These are phyloP conservation scores for Vipera latastei DNA, from an alignment of 2,797 vertebrate genomes.

Conservation along the genomic window DNA sequence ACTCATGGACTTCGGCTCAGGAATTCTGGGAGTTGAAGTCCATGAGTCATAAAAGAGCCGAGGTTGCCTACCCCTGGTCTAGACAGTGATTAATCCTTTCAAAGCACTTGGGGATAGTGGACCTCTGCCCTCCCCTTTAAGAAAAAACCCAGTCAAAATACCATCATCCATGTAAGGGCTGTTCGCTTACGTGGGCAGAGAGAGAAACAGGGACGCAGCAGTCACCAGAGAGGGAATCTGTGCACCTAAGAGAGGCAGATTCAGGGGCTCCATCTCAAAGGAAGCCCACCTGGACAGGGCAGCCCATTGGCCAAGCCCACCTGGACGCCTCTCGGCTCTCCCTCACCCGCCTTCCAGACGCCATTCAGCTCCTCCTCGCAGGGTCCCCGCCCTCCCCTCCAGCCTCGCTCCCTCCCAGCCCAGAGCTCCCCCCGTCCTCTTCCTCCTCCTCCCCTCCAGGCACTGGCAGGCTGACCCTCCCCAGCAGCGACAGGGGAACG, in stretches of 20 bases:
- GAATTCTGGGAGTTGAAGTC: no score
- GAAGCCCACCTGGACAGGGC: background rate
- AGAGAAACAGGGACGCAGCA: background rate
- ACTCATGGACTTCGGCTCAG: no score
- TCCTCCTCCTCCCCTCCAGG: background rate
- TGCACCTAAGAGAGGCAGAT: background rate
- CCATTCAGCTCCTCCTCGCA: background rate
- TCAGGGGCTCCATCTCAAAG: background rate
- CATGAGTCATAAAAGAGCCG: no score
- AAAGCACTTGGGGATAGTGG: no score
- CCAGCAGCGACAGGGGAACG: no score
- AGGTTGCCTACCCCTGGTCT: no score
- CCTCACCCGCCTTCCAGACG: background rate
- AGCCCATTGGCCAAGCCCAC: no score
- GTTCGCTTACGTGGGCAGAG: background rate
- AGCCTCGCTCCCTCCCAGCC: background rate
- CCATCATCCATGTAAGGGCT: no score
- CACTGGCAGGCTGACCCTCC: no score
- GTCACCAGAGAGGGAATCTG: background rate
- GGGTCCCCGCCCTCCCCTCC: background rate
- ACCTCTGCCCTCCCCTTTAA: no score
- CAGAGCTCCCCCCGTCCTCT: background rate
- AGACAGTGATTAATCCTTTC: no score
- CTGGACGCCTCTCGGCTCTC: background rate
- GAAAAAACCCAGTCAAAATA: no score